Conservation (phyloP, 2,888 invertebrate species). For the Melieria omissa region DNA sequence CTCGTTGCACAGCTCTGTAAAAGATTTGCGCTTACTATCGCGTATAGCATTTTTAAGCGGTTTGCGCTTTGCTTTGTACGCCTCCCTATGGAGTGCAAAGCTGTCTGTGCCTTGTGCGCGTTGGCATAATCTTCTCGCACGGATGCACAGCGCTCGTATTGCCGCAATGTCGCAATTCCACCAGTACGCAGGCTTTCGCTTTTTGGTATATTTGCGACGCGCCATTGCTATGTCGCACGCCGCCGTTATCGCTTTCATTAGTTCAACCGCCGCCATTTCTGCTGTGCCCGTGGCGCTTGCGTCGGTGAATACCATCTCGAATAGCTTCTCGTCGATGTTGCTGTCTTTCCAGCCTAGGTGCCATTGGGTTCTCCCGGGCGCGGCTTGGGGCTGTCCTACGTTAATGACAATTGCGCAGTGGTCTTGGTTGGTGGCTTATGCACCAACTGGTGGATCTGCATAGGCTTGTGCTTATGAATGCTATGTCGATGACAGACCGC, state of each 20-base stretch:
- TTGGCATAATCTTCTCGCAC: background rate
- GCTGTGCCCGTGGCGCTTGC: background rate
- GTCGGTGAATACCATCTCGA: background rate
- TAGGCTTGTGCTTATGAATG: constrained; percentile 14
- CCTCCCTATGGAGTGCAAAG: background rate
- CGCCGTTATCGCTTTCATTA: background rate
- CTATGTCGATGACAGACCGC: constrained; percentile 22
- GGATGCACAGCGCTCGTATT: background rate
- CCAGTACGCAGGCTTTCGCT: background rate
- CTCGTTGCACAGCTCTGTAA: background rate
- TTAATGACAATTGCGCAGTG: constrained; percentile 8
- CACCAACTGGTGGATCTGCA: background rate
- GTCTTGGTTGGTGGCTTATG: constrained; percentile 22
- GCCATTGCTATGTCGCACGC: constrained; percentile 6
- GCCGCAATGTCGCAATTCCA: constrained; percentile 7
- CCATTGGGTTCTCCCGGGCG: background rate
- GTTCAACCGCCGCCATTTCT: background rate
- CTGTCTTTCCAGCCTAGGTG: background rate
- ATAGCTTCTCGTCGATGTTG: background rate
- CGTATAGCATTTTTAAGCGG: background rate
- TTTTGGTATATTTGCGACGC: background rate
- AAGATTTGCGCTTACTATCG: background rate
- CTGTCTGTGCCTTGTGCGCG: background rate
- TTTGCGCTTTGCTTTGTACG: background rate
- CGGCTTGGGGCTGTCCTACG: background rate